phyloP scores from a whole-genome alignment of 2,888 invertebrate species.

The Lutraria lutraria region DNA sequence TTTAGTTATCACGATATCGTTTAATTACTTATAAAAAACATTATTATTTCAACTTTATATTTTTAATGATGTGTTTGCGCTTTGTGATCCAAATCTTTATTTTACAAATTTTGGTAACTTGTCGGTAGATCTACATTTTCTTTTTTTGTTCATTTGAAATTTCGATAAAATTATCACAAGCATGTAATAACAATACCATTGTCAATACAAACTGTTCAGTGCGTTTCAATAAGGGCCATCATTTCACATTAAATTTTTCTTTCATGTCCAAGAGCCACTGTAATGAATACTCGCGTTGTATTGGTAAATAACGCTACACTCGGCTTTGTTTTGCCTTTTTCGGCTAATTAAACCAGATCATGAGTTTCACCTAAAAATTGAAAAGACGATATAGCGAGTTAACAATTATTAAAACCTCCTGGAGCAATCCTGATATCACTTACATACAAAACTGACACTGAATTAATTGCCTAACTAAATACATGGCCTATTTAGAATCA shows the following conservation, averaged over 20 bases:
- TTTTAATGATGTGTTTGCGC: background rate
- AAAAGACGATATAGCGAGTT: conserved; percentile 12
- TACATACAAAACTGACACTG: background rate
- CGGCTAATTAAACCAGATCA: background rate
- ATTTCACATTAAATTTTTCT: background rate
- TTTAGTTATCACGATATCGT: background rate
- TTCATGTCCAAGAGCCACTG: too few relatives aligned
- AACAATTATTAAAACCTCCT: conserved; percentile 24
- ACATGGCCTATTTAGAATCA: conserved; percentile 1
- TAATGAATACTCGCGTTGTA: background rate
- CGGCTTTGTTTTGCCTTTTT: conserved; percentile 11
- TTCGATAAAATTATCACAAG: background rate
- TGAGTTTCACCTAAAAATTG: conserved; percentile 9
- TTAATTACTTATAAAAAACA: background rate
- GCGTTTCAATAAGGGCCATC: background rate
- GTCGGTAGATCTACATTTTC: too few relatives aligned
- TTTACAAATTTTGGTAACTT: background rate
- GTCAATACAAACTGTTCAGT: background rate
- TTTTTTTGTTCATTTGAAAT: background rate
- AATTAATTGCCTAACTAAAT: conserved; percentile 14
- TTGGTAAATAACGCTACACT: background rate
- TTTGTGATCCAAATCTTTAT: background rate
- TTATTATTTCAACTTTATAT: background rate
- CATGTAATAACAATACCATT: background rate
- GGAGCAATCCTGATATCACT: background rate